phyloP scores from a whole-genome alignment of 2,113 vertebrate genomes.

The Notothenia rossii region DNA sequence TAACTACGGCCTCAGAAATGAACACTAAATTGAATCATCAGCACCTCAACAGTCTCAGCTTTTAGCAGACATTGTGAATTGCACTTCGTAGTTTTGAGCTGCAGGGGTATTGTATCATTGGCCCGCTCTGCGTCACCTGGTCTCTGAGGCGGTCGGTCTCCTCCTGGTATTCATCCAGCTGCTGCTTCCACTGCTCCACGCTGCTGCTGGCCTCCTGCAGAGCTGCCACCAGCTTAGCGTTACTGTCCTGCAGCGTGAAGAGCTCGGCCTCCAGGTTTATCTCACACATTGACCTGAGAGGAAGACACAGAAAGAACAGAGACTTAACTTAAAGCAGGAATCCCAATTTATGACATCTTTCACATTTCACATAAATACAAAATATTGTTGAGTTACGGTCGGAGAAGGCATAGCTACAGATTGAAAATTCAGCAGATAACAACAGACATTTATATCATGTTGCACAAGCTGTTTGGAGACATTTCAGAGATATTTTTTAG shows the following conservation, averaged over 20 bases:
- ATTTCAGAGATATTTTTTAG: neutral
- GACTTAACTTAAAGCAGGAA: neutral
- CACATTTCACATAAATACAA: neutral
- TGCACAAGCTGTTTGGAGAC: slow-evolving; percentile 11
- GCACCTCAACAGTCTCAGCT: neutral
- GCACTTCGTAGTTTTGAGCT: neutral
- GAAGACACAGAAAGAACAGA: neutral
- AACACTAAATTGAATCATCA: neutral
- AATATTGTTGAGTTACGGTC: neutral
- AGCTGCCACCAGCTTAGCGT: slow-evolving; percentile 90
- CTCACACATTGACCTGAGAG: slow-evolving; percentile 91
- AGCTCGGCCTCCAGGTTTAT: slow-evolving; percentile 94
- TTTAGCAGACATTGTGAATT: neutral
- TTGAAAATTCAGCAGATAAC: slow-evolving; percentile 5
- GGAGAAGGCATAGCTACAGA: neutral
- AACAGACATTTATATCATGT: slow-evolving; percentile 29
- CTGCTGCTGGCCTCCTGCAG: slow-evolving; percentile 92
- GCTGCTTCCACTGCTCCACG: slow-evolving; percentile 95
- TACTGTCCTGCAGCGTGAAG: slow-evolving; percentile 95
- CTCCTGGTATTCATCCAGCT: slow-evolving; percentile 91
- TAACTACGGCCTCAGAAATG: too few relatives aligned
- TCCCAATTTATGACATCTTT: neutral
- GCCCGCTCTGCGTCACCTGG: slow-evolving; percentile 81
- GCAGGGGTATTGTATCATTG: neutral
- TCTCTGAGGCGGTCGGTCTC: slow-evolving; percentile 91